Evolutionary conservation across 2,888 invertebrate species (phyloP).

Genomic region (Netelia inedita): DNA sequence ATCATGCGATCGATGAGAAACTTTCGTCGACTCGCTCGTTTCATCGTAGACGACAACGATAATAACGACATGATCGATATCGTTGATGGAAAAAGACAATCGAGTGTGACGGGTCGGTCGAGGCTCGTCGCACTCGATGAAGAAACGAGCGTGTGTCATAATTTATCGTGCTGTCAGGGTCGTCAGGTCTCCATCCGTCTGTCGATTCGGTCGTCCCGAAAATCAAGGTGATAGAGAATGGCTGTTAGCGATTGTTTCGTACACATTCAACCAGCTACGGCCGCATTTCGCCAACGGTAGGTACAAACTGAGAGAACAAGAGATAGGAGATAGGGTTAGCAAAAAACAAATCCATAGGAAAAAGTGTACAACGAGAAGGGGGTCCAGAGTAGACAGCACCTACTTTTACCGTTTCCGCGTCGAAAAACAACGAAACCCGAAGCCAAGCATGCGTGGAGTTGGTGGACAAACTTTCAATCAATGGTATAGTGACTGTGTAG

Average conservation of each 20-base stretch:
- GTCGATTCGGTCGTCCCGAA: conserved; percentile 10
- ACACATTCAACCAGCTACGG: neutral
- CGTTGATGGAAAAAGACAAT: too few relatives aligned
- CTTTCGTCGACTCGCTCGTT: too few relatives aligned
- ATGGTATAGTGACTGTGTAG: conserved; percentile 73
- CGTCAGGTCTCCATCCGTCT: neutral
- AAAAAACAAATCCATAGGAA: conserved; percentile 31
- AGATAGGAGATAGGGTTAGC: neutral
- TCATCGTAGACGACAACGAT: too few relatives aligned
- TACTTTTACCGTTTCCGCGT: conserved; percentile 14
- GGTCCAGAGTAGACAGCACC: neutral
- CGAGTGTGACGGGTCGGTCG: too few relatives aligned
- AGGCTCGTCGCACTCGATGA: neutral
- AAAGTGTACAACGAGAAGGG: conserved; percentile 31
- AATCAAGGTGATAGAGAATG: conserved; percentile 34
- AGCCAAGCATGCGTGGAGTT: conserved; percentile 40
- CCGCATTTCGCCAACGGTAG: neutral
- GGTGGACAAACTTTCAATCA: conserved; percentile 77
- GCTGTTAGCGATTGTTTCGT: neutral
- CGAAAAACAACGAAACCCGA: conserved; percentile 35
- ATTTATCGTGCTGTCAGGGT: neutral
- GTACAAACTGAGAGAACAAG: conserved; percentile 2
- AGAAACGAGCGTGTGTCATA: neutral
- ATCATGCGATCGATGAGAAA: too few relatives aligned
- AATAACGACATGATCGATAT: too few relatives aligned